A percentile compares a stretch with the other conserved stretches of the same genome.
Evolutionary conservation across 1,140 invertebrate species (phyloP).

Genomic region (Drosophila parvula): DNA sequence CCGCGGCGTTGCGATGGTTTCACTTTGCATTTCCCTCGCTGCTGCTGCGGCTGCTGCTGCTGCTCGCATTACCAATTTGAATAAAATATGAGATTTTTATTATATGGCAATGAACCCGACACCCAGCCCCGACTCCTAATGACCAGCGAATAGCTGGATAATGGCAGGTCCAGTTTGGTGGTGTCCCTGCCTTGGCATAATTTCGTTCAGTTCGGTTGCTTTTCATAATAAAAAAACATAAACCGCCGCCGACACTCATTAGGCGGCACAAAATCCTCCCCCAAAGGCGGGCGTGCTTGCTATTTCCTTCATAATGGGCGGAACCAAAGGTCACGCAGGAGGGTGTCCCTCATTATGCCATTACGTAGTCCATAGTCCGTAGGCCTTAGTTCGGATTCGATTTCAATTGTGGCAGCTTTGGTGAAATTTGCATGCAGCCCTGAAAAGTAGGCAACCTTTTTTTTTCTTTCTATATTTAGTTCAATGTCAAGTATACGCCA

Average conservation of each 20-base stretch:
- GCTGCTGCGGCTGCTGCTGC: neutral
- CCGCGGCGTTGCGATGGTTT: conserved; percentile 26
- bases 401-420: conserved; percentile 7
- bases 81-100: conserved; percentile 84
- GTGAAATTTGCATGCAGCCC: conserved; percentile 18
- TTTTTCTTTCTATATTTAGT: neutral
- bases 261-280: conserved; percentile 49
- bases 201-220: conserved; percentile 54
- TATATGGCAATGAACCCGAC: conserved; percentile 43
- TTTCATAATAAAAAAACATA: conserved; percentile 47
- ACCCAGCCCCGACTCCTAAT: conserved; percentile 43
- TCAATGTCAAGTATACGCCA: conserved; percentile 30
- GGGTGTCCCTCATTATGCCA: conserved; percentile 28
- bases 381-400: conserved; percentile 12
- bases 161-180: conserved; percentile 58
- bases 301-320: neutral
- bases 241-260: conserved; percentile 77
- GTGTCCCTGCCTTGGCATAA: conserved; percentile 59
- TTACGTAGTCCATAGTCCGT: neutral
- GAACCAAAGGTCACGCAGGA: neutral
- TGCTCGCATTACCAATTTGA: conserved; percentile 80
- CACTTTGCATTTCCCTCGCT: conserved; percentile 36
- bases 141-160: conserved; percentile 69
- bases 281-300: conserved; percentile 3
- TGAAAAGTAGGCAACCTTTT: conserved; percentile 36